Percentiles rank a stretch among this genome's conserved stretches.
These are phyloP conservation scores for Marmota flaviventris DNA, from an alignment of 2,113 vertebrate species.

Conservation along the genomic window DNA sequence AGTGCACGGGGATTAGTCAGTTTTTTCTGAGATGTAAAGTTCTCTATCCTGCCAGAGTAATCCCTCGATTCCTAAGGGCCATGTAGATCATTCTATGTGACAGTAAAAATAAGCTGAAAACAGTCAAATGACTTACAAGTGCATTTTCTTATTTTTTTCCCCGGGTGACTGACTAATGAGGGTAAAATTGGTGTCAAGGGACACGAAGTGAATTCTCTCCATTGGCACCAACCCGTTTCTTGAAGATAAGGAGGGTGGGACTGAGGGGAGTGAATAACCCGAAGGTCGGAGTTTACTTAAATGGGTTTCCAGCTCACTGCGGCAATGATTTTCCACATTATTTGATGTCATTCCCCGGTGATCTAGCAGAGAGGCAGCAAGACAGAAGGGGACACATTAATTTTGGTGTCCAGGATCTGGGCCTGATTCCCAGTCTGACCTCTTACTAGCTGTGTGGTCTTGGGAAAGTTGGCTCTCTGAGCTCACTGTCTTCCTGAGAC, in stretches of 20 bases:
- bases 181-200: not conserved
- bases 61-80: not conserved
- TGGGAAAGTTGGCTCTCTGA: not conserved
- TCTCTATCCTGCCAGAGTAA: not conserved
- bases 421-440: not conserved
- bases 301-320: not conserved
- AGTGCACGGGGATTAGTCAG: rapidly evolving
- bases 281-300: not conserved
- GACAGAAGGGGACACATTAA: not conserved
- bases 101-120: constrained; percentile 20
- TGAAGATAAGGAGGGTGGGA: not conserved
- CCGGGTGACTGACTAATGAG: not conserved
- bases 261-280: not conserved
- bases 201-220: not conserved
- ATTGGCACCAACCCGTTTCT: not conserved
- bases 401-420: not conserved
- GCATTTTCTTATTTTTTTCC: not conserved
- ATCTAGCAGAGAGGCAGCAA: not conserved
- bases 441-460: not conserved
- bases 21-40: not conserved
- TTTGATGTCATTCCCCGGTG: not conserved
- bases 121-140: constrained; percentile 32
- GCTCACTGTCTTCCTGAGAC: not conserved
- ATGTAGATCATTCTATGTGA: not conserved
- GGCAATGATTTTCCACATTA: not conserved